Evolutionary conservation across 2,888 invertebrate genomes (phyloP), one percentile per base, ranked within the genome.

Genomic region (Chirona hameri): DNA sequence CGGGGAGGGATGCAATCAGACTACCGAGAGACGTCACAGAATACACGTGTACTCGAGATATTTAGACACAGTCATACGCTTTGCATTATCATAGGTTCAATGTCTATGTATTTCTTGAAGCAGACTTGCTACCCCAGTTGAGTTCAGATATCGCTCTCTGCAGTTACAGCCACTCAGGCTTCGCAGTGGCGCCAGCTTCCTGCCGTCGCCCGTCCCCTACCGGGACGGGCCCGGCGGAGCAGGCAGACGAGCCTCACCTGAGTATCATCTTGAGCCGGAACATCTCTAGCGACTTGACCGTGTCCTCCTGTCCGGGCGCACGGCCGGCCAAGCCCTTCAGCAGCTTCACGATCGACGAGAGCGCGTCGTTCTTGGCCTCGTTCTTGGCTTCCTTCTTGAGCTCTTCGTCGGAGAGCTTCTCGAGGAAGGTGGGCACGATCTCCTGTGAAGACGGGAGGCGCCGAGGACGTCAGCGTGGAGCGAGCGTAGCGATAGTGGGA

Each of bases 231-330:
- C 39, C 52, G 52, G 2, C 3, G 12, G 10, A 52, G 69, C 39
- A 5, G 39, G 39, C 39, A 39, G 39, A 2, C 39, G 39, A 24
- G 14, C 31, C 65, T 84, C 86, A 88, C 88, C 90, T 89, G 86
- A 98, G 91, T 87, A 98, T 97, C 95, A 98, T 97, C 90, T 97
- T 96, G 86, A 98, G 90, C 86, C 98, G 92, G 91, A 98, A 96
- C 89, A 97, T 95, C 91, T 98, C 98, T 86, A 98, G 90, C 86
- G 93, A 91, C 90, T 92, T 91, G 85, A 93, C 91, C 86, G 91
- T 91, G 87, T 93, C 96, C 86, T 97, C 96, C 87, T 95, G 94
- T 85, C 93, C 92, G 0, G 94, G 93, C 84, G 97, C 92, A 86
- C 95, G 92, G 69, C 93, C 92, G 31, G 96, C 95, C 86, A 98